Conservation (phyloP, 2,113 vertebrate genomes). For the Syngnathoides biaculeatus region DNA sequence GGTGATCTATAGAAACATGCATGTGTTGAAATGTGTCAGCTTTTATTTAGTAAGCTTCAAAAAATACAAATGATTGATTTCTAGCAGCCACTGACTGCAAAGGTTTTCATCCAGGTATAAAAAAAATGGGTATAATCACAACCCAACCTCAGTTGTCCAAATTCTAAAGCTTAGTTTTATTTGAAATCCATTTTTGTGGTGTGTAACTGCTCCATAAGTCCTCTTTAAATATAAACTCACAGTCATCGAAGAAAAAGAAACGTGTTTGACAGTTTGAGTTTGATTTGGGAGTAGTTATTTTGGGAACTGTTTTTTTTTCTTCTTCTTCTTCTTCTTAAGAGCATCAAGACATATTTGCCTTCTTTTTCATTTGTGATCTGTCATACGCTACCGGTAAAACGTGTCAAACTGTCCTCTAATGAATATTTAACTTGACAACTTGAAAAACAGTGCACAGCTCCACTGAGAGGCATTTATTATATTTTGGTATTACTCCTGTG, state of each 20-base stretch:
- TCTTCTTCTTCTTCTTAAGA: neutral
- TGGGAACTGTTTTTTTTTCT: neutral
- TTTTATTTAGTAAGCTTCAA: neutral
- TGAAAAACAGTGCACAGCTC: neutral
- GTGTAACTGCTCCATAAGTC: neutral
- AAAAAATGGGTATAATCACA: neutral
- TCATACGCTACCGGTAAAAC: conserved; percentile 4
- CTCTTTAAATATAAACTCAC: neutral
- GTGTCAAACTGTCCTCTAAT: conserved; percentile 11
- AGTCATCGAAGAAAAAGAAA: neutral
- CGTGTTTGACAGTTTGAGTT: neutral
- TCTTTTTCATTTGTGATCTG: conserved; percentile 3
- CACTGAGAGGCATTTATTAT: neutral
- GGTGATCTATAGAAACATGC: too few species aligned
- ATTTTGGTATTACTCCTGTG: neutral
- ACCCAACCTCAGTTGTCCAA: neutral
- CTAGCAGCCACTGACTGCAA: neutral
- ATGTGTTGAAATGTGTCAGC: neutral
- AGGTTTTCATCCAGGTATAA: neutral
- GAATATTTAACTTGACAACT: conserved; percentile 16
- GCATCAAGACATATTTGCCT: neutral
- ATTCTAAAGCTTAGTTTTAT: neutral
- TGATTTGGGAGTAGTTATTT: neutral
- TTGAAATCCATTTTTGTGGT: neutral
- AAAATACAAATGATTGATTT: neutral